A percentile compares a stretch with the other conserved stretches of the same genome.
Conservation (phyloP, 35 echinoderm and acorn worm species). For the Ptychodera flava region DNA sequence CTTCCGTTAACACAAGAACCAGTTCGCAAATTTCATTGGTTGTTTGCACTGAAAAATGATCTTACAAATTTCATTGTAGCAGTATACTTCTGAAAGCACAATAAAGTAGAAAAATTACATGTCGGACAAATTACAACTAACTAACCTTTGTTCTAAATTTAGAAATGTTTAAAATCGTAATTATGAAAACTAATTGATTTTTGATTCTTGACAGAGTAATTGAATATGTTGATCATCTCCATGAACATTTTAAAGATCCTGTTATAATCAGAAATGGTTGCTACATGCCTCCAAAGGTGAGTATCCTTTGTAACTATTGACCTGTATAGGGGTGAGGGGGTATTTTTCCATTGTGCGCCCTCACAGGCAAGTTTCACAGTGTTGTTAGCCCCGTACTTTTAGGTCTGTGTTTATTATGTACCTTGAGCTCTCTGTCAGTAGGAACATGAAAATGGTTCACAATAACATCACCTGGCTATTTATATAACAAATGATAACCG, state of each 20-base stretch:
- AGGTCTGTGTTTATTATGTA: background rate
- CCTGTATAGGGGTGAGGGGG: too few species aligned
- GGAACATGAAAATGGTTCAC: background rate
- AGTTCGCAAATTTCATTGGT: too few species aligned
- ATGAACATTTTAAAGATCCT: conserved; percentile 83
- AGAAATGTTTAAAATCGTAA: background rate
- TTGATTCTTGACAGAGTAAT: conserved; percentile 55
- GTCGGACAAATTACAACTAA: background rate
- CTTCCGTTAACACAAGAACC: too few species aligned
- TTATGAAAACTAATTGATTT: too few species aligned
- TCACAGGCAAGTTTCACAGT: background rate
- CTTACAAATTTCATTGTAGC: too few species aligned
- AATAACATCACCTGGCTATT: too few species aligned
- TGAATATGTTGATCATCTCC: conserved; percentile 93
- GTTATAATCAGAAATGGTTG: conserved; percentile 68
- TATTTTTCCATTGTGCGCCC: background rate
- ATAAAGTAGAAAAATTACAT: too few species aligned
- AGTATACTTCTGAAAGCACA: too few species aligned
- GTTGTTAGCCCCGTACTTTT: background rate
- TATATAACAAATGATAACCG: too few species aligned
- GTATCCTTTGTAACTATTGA: background rate
- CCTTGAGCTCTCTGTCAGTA: background rate
- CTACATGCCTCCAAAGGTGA: conserved; percentile 83
- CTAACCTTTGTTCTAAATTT: background rate
- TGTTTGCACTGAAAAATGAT: too few species aligned